Evolutionary conservation across 1,140 invertebrate species (phyloP).

Genomic region (Episyrphus balteatus): DNA sequence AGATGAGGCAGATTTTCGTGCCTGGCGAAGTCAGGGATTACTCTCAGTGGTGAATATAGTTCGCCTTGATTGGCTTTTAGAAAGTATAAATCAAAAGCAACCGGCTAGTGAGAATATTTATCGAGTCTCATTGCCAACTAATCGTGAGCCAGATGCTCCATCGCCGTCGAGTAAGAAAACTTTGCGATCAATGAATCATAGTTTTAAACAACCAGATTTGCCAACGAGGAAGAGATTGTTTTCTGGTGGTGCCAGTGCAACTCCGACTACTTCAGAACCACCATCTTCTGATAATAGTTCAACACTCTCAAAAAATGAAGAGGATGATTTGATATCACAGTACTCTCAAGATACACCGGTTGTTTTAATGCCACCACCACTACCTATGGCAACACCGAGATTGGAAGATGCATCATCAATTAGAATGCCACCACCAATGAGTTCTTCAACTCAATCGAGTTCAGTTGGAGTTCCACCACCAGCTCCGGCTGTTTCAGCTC

Average conservation of each 20-base stretch:
- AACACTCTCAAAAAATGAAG: conserved; percentile 1
- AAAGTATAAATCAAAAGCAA: conserved; percentile 52
- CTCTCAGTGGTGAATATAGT: conserved; percentile 51
- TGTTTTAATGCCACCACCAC: conserved; percentile 1
- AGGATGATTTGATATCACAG: conserved; percentile 17
- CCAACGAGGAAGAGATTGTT: conserved; percentile 28
- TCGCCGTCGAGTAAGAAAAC: conserved; percentile 50
- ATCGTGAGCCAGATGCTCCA: conserved; percentile 30
- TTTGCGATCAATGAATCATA: conserved; percentile 32
- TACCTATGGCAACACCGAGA: neutral
- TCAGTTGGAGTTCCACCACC: conserved; percentile 11
- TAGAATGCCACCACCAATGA: conserved; percentile 6
- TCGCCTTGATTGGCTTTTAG: conserved; percentile 57
- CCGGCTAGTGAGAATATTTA: conserved; percentile 47
- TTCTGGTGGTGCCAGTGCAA: neutral
- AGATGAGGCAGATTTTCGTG: conserved; percentile 21
- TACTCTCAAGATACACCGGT: conserved; percentile 22
- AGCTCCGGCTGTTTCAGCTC: neutral
- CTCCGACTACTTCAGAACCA: neutral
- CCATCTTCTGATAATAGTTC: neutral
- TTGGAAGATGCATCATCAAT: neutral
- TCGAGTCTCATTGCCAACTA: conserved; percentile 24
- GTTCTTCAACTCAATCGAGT: conserved; percentile 19
- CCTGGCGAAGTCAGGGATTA: conserved; percentile 23
- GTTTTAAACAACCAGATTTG: conserved; percentile 27